phyloP scores from a whole-genome alignment of 1,140 invertebrate genomes.

The Gryllus bimaculatus region DNA sequence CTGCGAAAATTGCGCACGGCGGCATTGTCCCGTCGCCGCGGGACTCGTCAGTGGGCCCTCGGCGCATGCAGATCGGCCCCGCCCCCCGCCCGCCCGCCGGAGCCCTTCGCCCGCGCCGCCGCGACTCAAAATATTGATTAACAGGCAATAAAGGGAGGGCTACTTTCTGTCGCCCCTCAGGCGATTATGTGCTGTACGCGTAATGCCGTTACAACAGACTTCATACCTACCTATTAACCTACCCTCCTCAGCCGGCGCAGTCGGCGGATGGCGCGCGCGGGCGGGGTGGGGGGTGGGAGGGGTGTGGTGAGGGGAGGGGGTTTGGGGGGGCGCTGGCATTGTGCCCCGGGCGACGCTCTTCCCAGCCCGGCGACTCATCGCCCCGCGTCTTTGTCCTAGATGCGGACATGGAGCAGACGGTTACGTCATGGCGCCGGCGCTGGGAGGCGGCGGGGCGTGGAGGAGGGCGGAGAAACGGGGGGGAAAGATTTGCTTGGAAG shows the following conservation, averaged over 20 bases:
- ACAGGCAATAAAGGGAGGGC: neutral
- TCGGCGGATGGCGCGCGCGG: too few relatives aligned
- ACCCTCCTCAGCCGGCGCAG: neutral
- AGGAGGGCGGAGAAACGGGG: too few relatives aligned
- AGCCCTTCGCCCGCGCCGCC: neutral
- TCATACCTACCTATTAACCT: neutral
- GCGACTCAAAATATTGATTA: constrained; percentile 5
- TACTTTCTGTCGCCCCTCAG: neutral
- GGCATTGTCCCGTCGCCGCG: neutral
- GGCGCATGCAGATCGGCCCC: neutral
- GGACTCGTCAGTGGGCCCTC: neutral
- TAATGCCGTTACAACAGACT: neutral
- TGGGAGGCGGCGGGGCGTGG: too few relatives aligned
- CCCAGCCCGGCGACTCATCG: neutral
- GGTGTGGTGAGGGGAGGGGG: too few relatives aligned
- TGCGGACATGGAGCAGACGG: neutral
- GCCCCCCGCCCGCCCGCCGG: too few relatives aligned
- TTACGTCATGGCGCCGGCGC: neutral
- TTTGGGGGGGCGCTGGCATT: neutral
- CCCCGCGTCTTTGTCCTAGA: neutral
- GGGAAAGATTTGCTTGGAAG: too few relatives aligned
- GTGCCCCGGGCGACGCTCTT: neutral
- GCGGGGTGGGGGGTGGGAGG: too few relatives aligned
- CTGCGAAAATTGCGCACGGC: neutral
- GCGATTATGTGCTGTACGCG: neutral